Evolutionary conservation across 2,113 vertebrate genomes (phyloP).

Genomic region (Litocranius walleri): DNA sequence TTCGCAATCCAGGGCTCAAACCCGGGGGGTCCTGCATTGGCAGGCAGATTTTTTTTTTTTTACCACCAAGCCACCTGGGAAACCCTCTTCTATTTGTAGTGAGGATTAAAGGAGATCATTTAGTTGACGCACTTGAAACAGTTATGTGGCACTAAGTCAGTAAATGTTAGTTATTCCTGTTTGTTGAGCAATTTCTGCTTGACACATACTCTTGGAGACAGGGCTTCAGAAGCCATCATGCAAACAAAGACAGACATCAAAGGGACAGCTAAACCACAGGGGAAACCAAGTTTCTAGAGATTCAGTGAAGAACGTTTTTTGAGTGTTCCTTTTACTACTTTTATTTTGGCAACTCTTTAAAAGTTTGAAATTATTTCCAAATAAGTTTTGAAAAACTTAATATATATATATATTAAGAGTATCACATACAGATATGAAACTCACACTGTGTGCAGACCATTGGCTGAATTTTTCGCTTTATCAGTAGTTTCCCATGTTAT

Average conservation of each 20-base stretch:
- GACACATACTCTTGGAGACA: neutral
- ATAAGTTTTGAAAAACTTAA: neutral
- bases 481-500: neutral
- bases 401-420: neutral
- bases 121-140: neutral
- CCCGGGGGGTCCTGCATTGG: rapidly evolving
- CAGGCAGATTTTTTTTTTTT: neutral
- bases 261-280: neutral
- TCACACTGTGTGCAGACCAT: neutral
- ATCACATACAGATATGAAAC: neutral
- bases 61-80: neutral
- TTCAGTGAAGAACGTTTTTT: conserved; percentile 54
- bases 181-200: neutral
- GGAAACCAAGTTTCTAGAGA: conserved; percentile 49
- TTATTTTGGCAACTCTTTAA: neutral
- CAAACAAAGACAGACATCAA: conserved; percentile 43
- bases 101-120: neutral
- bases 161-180: neutral
- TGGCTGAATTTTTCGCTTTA: neutral
- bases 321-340: neutral
- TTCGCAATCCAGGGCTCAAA: neutral
- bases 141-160: neutral
- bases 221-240: conserved; percentile 23
- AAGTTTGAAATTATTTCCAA: neutral
- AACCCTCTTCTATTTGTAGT: neutral